Evolutionary conservation across 2,113 vertebrate species (phyloP).

Genomic region (Labrus mixtus): DNA sequence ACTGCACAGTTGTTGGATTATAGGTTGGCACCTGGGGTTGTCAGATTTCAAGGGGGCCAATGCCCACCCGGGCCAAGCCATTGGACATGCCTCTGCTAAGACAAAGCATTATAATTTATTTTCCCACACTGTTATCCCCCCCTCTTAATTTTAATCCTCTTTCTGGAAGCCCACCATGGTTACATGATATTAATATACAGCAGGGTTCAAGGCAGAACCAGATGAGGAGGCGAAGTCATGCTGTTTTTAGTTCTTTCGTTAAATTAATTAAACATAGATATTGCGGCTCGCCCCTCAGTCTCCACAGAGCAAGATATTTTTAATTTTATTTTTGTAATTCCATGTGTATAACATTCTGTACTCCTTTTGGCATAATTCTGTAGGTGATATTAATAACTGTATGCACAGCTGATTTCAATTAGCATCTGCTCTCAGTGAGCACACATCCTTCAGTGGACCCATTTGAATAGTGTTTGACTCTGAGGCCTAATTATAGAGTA

Average conservation of each 20-base stretch:
- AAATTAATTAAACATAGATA: conserved; percentile 55
- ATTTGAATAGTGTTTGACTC: conserved; percentile 52
- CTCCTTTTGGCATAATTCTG: conserved; percentile 12
- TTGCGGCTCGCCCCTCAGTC: conserved; percentile 6
- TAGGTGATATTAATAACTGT: conserved; percentile 50
- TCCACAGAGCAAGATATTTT: conserved; percentile 3
- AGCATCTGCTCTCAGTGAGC: conserved; percentile 48
- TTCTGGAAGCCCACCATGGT: conserved; percentile 26
- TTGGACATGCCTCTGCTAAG: too few relatives aligned
- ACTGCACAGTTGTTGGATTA: too few relatives aligned
- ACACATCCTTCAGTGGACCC: conserved; percentile 48
- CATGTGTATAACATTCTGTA: conserved; percentile 6
- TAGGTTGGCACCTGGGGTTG: too few relatives aligned
- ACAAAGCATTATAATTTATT: background rate
- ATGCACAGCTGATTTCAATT: conserved; percentile 54
- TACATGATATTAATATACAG: conserved; percentile 40
- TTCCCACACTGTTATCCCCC: background rate
- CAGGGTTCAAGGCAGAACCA: conserved; percentile 15
- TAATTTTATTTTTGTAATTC: conserved; percentile 11
- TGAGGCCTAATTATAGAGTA: conserved; percentile 62
- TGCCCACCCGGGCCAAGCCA: too few relatives aligned
- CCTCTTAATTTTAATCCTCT: conserved; percentile 33
- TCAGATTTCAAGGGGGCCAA: too few relatives aligned
- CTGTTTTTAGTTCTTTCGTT: conserved; percentile 35
- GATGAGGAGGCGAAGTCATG: conserved; percentile 37